Evolutionary conservation across 2,113 vertebrate species (phyloP).

Genomic region (Poicephalus meyeri): DNA sequence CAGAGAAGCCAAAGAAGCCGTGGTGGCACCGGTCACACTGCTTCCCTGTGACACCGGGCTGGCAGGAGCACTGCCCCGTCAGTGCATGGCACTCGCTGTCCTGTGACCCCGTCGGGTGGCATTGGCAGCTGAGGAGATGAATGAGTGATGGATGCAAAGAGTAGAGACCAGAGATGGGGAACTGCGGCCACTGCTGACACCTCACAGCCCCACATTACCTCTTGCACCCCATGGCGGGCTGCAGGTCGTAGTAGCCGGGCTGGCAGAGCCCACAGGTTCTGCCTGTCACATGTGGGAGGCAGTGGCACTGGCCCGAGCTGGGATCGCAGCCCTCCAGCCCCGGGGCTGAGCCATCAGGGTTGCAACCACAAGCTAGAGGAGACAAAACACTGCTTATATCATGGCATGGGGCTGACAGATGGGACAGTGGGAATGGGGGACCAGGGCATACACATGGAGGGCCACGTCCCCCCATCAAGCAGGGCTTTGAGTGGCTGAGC

Average conservation of each 20-base stretch:
- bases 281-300: constrained; percentile 81
- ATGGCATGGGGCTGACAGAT: background rate
- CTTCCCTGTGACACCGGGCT: constrained; percentile 77
- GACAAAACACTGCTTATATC: background rate
- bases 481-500: background rate
- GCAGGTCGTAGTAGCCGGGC: constrained; percentile 83
- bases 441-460: accelerated
- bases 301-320: constrained; percentile 80
- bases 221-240: constrained; percentile 78
- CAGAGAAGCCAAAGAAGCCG: constrained; percentile 89
- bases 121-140: constrained; percentile 80
- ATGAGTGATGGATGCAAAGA: accelerated
- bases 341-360: constrained; percentile 63
- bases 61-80: constrained; percentile 89
- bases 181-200: accelerated
- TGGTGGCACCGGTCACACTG: constrained; percentile 81
- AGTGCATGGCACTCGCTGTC: constrained; percentile 76
- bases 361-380: constrained; percentile 84
- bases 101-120: constrained; percentile 80
- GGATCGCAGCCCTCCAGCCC: constrained; percentile 76
- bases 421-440: background rate
- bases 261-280: constrained; percentile 83
- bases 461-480: accelerated
- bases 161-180: background rate
- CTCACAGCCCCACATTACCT: constrained; percentile 65